Base-by-base conservation (phyloP, 1,140 invertebrate species). In the Rhopalosiphum padi region DNA sequence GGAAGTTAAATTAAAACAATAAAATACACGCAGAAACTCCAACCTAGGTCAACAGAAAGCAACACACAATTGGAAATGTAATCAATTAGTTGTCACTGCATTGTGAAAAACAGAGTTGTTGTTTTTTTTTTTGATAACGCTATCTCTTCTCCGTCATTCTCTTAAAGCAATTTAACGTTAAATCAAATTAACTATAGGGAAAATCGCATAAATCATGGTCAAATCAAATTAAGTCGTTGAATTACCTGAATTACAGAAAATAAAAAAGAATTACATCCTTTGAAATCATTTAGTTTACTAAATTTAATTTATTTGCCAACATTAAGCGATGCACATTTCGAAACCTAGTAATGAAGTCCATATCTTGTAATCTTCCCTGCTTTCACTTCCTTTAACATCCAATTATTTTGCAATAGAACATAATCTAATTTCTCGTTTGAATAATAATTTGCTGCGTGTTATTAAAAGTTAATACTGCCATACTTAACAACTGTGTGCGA, bases 121-220 rank as follows among this genome's bases (percentile, higher is more conserved):
- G 7, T 51, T 11, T 46, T 85, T 23, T 37, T 43, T 51, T 51
- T 48, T 88, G 37, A n/a, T 48, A 41, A 15, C 46, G 8, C 23
- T 25, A 35, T 51, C 30, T 88, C n/a, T 22, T 9, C 21, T 15
- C 53, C 23, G 22, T 68, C 25, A 21, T 91, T 91, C 23, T 68
- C 25, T 91, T 43, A 30, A 68, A 60, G 35, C 53, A 90, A 90
- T 90, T 60, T 60, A 90, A 68, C 37, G 55, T 25, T 25, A 8
- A 77, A 91, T 91, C 55, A 68, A 91, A 91, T 60, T 30, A 91
- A 91, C 53, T 68, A 68, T 23, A 25, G 18, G n/a, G 30, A 23
- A 60, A 60, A 91, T 77, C 41, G 37, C 60, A 91, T 91, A 91
- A 91, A 68, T 90, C 89, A 90, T 90, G 89, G 37, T 68, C 22